Base-by-base conservation (phyloP, 2,888 invertebrate genomes). In the Protophormia terraenovae region DNA sequence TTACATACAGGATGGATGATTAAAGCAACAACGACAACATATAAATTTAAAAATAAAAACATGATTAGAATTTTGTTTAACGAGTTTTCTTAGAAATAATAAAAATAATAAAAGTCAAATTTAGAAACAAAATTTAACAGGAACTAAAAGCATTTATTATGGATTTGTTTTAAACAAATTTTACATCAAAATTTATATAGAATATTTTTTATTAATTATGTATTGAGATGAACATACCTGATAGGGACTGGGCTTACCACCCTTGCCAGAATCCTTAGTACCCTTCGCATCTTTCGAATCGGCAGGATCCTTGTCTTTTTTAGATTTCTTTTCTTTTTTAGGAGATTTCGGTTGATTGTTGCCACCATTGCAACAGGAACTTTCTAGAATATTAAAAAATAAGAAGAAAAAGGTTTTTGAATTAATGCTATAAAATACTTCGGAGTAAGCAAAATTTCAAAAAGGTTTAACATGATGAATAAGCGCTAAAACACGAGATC, bases 361-460 rank as follows among this genome's bases (percentile, higher is more conserved):
- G 82, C 93, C 94, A 78, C 95, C 95, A 88, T 95, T 95, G 93
- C 97, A 97, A 93, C 97, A 97, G 87, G 96, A 95, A 93, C 97
- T 97, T 92, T 97, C 97, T 95, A 29, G 27, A 35, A 12, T 53
- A 60, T 35, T 29, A 14, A 27, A 60, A 41, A 29, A n/a, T n/a
- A n/a, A n/a, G n/a, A 60, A 45, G 8, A 19, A 58, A 3, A 12
- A 67, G 27, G 4, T n/a, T n/a, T n/a, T n/a, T n/a, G n/a, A n/a
- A n/a, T n/a, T n/a, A n/a, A n/a, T n/a, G n/a, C n/a, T n/a, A n/a
- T n/a, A n/a, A n/a, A n/a, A n/a, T n/a, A n/a, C n/a, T n/a, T n/a
- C n/a, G n/a, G n/a, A n/a, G n/a, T n/a, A n/a, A n/a, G n/a, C n/a
- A n/a, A n/a, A n/a, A n/a, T n/a, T n/a, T n/a, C n/a, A n/a, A n/a